Evolutionary conservation across 2,797 vertebrate genomes (phyloP).

Genomic region (Heliangelus exortis): DNA sequence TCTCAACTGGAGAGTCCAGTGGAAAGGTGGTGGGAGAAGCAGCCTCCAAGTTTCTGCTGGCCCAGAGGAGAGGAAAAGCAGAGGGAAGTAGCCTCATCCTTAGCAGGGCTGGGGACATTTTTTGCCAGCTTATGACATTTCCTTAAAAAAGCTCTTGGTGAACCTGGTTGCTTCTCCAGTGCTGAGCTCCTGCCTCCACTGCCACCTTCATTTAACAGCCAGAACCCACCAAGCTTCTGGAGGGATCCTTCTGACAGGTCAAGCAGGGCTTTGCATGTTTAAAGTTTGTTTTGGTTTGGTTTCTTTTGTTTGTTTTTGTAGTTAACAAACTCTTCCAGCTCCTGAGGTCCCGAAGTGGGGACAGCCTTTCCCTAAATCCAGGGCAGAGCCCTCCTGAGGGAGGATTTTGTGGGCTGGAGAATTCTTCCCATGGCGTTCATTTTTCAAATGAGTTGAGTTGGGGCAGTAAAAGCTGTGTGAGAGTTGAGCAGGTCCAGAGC

Average conservation of each 20-base stretch:
- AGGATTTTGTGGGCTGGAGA: neutral
- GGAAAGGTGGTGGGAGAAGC: neutral
- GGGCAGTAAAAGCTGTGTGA: neutral
- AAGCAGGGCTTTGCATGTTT: rapidly evolving
- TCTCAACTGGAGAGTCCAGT: neutral
- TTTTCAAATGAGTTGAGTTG: neutral
- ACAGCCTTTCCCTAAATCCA: neutral
- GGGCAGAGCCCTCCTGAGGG: neutral
- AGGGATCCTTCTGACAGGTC: neutral
- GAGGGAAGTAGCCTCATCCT: neutral
- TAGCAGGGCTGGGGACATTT: rapidly evolving
- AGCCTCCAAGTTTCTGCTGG: neutral
- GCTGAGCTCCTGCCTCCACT: neutral
- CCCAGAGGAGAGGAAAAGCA: rapidly evolving
- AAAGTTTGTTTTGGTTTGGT: neutral
- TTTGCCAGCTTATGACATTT: neutral
- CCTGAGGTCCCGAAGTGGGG: rapidly evolving
- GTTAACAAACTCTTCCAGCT: neutral
- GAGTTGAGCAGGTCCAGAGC: neutral
- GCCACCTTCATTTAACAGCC: neutral
- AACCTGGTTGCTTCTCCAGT: rapidly evolving
- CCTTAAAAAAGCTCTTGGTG: neutral
- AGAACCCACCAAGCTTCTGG: neutral
- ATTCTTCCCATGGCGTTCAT: rapidly evolving
- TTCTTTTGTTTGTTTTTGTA: neutral